A percentile compares a stretch with the other conserved stretches of the same genome.
Conservation (phyloP, 2,113 vertebrate genomes). For the Clarias batrachus region DNA sequence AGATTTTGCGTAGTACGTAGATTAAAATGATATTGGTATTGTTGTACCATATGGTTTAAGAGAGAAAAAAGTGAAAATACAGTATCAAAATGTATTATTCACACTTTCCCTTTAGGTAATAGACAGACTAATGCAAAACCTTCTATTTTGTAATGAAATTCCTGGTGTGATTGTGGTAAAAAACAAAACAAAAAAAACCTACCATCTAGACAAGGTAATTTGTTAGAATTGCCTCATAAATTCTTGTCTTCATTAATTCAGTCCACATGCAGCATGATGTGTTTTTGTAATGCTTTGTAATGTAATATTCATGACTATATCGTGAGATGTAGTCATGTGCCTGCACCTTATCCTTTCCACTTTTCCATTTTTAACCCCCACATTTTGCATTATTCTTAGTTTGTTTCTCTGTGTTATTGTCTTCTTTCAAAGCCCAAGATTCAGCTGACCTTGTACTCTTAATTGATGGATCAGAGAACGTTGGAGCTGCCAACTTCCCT, state of each 20-base stretch:
- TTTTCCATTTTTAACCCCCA: conserved; percentile 87
- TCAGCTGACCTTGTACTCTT: conserved; percentile 97
- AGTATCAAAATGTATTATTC: too few species aligned
- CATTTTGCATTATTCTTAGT: conserved; percentile 84
- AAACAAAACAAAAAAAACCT: neutral
- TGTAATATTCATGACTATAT: conserved; percentile 78
- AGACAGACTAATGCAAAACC: too few species aligned
- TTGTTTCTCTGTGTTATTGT: conserved; percentile 70
- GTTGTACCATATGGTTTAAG: too few species aligned
- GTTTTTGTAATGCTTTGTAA: conserved; percentile 71
- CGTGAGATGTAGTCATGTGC: conserved; percentile 76
- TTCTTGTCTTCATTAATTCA: conserved; percentile 75
- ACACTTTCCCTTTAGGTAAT: too few species aligned
- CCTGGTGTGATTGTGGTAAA: neutral
- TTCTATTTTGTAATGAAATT: neutral
- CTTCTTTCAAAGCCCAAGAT: conserved; percentile 86
- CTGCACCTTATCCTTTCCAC: conserved; percentile 72
- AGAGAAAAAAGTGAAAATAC: too few species aligned
- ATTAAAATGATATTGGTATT: too few species aligned
- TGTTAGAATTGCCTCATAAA: neutral
- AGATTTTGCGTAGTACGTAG: too few species aligned
- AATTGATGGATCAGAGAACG: conserved; percentile 98
- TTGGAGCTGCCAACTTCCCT: conserved; percentile 90
- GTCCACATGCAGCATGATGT: conserved; percentile 91
- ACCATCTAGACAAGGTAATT: neutral